Evolutionary conservation across 2,888 invertebrate species (phyloP).

Genomic region (Marasmarcha lunaedactyla): DNA sequence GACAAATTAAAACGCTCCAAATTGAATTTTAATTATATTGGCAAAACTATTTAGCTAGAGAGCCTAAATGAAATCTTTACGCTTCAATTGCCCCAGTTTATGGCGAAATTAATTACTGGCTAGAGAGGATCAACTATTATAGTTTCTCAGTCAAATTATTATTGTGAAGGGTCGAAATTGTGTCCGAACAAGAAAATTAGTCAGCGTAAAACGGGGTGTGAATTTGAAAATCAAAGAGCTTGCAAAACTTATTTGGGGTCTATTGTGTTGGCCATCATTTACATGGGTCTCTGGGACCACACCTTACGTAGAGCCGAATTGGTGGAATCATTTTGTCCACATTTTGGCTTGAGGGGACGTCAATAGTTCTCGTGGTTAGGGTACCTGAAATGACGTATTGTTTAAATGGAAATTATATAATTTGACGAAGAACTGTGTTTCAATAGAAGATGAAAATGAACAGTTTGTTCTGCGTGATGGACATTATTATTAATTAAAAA

Average conservation of each 20-base stretch:
- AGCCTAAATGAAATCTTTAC: conserved; percentile 61
- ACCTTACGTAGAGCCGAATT: conserved; percentile 42
- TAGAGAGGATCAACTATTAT: conserved; percentile 66
- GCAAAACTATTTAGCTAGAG: conserved; percentile 42
- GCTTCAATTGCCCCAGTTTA: conserved; percentile 68
- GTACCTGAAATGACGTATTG: not conserved
- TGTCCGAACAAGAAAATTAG: conserved; percentile 71
- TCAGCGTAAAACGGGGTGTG: conserved; percentile 68
- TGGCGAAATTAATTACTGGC: conserved; percentile 66
- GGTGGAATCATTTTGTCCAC: conserved; percentile 27
- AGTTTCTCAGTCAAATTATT: conserved; percentile 65
- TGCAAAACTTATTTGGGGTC: conserved; percentile 43
- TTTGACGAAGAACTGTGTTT: no score
- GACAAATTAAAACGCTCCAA: conserved; percentile 5
- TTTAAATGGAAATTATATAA: no score
- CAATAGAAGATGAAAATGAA: no score
- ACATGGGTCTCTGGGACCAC: conserved; percentile 40
- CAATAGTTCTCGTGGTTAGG: conserved; percentile 6
- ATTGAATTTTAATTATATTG: conserved; percentile 55
- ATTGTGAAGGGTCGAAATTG: conserved; percentile 62
- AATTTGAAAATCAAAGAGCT: conserved; percentile 65
- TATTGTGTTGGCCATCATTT: conserved; percentile 59
- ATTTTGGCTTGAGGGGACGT: conserved; percentile 2
- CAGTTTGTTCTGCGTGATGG: no score
- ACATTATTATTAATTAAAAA: no score